Evolutionary conservation across 2,888 invertebrate genomes (phyloP).

Genomic region (Cylindroiulus punctatus): DNA sequence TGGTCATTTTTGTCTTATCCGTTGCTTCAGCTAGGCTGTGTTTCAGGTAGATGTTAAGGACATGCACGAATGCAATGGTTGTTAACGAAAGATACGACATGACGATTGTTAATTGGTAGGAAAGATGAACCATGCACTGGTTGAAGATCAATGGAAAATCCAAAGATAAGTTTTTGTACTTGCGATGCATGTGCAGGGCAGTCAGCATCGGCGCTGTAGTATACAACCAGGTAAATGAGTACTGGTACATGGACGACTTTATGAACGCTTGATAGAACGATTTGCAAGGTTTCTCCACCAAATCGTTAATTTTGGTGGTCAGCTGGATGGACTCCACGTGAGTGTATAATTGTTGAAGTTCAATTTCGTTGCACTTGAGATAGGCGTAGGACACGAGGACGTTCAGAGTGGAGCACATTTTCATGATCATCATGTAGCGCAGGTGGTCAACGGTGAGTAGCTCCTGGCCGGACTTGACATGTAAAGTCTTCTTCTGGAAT

Average conservation of each 20-base stretch:
- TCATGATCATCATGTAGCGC: not conserved
- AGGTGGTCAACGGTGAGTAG: not conserved
- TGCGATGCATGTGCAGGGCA: no score
- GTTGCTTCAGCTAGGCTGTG: not conserved
- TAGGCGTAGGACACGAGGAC: not conserved
- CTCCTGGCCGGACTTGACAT: not conserved
- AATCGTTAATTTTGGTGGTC: not conserved
- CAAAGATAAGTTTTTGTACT: not conserved
- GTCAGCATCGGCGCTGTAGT: no score
- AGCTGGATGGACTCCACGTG: not conserved
- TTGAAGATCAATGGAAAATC: not conserved
- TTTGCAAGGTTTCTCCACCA: not conserved
- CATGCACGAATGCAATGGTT: not conserved
- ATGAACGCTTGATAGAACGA: not conserved
- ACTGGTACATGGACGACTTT: not conserved
- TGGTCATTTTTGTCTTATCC: not conserved
- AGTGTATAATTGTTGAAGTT: not conserved
- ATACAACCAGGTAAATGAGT: not conserved
- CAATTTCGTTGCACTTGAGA: not conserved
- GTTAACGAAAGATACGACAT: not conserved
- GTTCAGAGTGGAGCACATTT: not conserved
- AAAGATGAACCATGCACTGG: not conserved
- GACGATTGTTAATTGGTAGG: not conserved
- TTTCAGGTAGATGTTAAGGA: not conserved
- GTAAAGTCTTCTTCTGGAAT: no score